Evolutionary conservation across 2,113 vertebrate species (phyloP).

Genomic region (Corythornis madagascariensis): DNA sequence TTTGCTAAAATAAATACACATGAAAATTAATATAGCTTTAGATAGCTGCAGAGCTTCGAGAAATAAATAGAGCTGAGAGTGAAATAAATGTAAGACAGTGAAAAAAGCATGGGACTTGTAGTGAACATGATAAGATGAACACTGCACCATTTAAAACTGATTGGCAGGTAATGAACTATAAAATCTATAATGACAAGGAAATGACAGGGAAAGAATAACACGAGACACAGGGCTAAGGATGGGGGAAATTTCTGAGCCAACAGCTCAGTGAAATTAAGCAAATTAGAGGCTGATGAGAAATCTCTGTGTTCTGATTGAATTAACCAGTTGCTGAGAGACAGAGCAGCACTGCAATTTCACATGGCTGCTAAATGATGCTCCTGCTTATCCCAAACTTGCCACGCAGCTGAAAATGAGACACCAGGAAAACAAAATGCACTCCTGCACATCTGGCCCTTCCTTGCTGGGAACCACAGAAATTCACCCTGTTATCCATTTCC

Average conservation of each 20-base stretch:
- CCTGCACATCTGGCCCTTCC: neutral
- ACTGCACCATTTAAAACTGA: constrained; percentile 64
- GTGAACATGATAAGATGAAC: constrained; percentile 72
- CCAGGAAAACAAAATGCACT: neutral
- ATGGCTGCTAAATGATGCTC: constrained; percentile 26
- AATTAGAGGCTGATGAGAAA: constrained; percentile 73
- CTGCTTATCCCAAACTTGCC: neutral
- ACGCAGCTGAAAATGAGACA: constrained; percentile 14
- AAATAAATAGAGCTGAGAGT: constrained; percentile 69
- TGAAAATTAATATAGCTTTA: constrained; percentile 57
- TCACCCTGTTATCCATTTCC: neutral
- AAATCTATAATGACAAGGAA: constrained; percentile 75
- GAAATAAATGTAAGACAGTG: constrained; percentile 64
- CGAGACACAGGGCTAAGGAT: constrained; percentile 41
- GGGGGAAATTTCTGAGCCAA: constrained; percentile 60
- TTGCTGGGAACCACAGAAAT: neutral
- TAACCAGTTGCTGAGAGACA: constrained; percentile 44
- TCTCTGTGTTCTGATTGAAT: constrained; percentile 66
- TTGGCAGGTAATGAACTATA: constrained; percentile 80
- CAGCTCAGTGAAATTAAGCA: constrained; percentile 69
- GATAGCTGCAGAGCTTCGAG: constrained; percentile 42
- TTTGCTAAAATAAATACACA: constrained; percentile 70
- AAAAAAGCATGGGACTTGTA: constrained; percentile 63
- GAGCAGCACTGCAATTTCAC: constrained; percentile 33
- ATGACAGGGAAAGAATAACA: constrained; percentile 54